Base-by-base conservation (phyloP, 2,797 vertebrate genomes). In the Tamandua tetradactyla region DNA sequence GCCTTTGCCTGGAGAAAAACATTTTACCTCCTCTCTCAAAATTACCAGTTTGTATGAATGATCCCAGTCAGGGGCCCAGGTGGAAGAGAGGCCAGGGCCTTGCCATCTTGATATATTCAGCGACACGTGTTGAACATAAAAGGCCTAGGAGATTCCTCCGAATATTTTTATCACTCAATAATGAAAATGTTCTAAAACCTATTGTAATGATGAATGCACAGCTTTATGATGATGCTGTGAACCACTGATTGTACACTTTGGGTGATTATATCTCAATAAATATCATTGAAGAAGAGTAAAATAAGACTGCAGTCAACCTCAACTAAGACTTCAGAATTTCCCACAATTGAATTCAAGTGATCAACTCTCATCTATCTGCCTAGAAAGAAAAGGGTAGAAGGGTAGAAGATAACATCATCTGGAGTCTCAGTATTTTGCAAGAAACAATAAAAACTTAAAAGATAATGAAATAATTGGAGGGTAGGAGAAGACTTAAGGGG, bases 1-100 rank as follows among this genome's bases (percentile, higher is more conserved):
- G 44, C 59, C 44, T 87, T 83, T 40, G n/a, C 79, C 27, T 76
- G 82, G 75, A 93, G 85, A 80, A 80, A 91, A 17, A n/a, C 27
- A 27, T 22, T n/a, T n/a, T 40, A 66, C 57, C 35, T 88, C 32
- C 66, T 23, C 52, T 69, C 61, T 76, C 61, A 89, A 69, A 83
- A 66, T 20, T 89, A 42, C 93, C 35, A 79, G 23, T 18, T 55
- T 57, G 15, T 76, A 69, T 22, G 57, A 35, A 76, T 42, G 82
- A 12, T 68, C 15, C 32, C 74, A 40, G 72, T 64, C 72, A 57
- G 74, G 57, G 72, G 74, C 10, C 57, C 80, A 49, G 32, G 47
- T 44, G 68, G 87, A 71, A 84, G 30, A 89, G 61, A 59, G 18
- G 37, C 74, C 69, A 68, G n/a, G 64, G 17, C 79, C 42, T 61